Conservation (phyloP, 2,888 invertebrate species). For the Lasioglossum figueresi region DNA sequence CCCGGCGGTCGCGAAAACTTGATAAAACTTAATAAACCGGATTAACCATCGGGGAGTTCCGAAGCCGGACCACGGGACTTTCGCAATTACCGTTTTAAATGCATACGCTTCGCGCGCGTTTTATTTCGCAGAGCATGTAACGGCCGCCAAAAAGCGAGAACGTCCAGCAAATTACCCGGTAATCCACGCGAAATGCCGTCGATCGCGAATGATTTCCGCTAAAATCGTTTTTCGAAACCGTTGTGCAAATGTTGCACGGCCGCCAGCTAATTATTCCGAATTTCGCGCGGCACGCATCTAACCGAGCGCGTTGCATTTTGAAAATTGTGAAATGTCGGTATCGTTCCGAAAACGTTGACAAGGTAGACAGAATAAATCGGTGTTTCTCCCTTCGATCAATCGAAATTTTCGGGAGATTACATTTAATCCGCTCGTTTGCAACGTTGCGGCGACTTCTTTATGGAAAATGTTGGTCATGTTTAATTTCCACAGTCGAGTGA, state of each 20-base stretch:
- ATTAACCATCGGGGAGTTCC: constrained; percentile 50
- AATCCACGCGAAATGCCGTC: background rate
- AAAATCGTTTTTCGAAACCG: background rate
- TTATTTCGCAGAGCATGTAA: background rate
- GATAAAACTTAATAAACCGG: constrained; percentile 58
- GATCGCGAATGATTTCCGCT: background rate
- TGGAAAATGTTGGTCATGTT: background rate
- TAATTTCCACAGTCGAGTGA: background rate
- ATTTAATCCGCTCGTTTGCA: background rate
- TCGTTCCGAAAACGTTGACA: background rate
- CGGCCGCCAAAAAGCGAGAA: background rate
- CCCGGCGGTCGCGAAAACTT: constrained; percentile 38
- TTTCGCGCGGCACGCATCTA: background rate
- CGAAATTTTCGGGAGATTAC: background rate
- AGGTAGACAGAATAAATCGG: background rate
- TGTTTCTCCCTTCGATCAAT: background rate
- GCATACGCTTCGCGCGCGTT: background rate
- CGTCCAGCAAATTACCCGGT: background rate
- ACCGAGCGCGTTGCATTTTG: background rate
- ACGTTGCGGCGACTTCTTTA: background rate
- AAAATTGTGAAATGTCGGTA: background rate
- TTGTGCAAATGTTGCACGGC: background rate
- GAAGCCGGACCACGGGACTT: constrained; percentile 32
- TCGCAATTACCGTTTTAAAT: constrained; percentile 51
- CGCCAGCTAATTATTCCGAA: background rate